These are phyloP conservation scores for Babyrousa celebensis DNA, from an alignment of 2,797 vertebrate genomes.

Conservation along the genomic window DNA sequence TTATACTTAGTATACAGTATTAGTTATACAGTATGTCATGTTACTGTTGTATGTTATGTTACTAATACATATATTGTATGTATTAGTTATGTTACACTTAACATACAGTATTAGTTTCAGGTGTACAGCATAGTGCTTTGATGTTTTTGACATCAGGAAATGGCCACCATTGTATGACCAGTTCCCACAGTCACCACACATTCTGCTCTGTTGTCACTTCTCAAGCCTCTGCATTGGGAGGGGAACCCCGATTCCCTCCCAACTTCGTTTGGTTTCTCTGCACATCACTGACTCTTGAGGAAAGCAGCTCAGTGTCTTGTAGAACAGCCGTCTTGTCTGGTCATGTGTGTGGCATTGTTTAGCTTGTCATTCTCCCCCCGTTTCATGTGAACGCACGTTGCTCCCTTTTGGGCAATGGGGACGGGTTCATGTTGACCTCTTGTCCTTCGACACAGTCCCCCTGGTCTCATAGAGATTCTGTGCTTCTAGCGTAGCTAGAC, in stretches of 20 bases:
- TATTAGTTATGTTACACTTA: too few species aligned
- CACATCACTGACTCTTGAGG: neutral
- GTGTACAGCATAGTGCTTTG: neutral
- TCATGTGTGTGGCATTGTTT: neutral
- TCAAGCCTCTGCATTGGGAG: neutral
- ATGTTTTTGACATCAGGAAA: neutral
- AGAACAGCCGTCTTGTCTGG: neutral
- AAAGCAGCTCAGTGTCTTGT: neutral
- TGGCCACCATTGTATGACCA: neutral
- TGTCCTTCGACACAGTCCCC: neutral
- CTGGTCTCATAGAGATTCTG: neutral
- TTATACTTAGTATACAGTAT: too few species aligned
- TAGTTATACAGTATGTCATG: too few species aligned
- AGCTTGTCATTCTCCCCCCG: neutral
- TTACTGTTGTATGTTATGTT: too few species aligned
- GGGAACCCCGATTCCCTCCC: neutral
- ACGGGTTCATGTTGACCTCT: neutral
- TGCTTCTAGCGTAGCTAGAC: neutral
- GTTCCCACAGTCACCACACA: neutral
- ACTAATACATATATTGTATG: too few species aligned
- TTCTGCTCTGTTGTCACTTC: neutral
- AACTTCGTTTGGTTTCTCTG: neutral
- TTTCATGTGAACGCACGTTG: neutral
- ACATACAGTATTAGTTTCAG: neutral
- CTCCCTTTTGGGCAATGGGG: neutral